Evolutionary conservation across 1,140 invertebrate species (phyloP).

Genomic region (Orussus abietinus): DNA sequence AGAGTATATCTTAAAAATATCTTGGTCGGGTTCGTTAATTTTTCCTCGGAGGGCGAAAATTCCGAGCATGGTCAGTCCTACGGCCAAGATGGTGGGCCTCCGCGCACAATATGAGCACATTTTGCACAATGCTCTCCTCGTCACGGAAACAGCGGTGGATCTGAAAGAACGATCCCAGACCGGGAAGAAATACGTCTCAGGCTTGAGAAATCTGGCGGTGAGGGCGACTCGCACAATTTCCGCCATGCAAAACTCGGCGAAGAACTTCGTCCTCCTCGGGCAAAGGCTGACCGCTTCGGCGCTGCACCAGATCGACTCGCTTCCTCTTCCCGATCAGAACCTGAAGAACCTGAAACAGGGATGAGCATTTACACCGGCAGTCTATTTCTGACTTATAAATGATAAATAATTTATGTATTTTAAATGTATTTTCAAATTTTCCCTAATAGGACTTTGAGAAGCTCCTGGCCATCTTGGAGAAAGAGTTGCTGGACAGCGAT

Average conservation of each 20-base stretch:
- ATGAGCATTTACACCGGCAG: no score
- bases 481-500: slow-evolving; percentile 26
- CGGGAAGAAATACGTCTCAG: slow-evolving; percentile 39
- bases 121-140: slow-evolving; percentile 36
- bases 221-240: slow-evolving; percentile 28
- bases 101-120: slow-evolving; percentile 27
- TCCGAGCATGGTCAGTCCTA: not conserved
- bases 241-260: slow-evolving; percentile 27
- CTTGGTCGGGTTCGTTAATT: no score
- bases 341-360: slow-evolving; percentile 23
- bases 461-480: slow-evolving; percentile 30
- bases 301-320: slow-evolving; percentile 9
- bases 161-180: slow-evolving; percentile 31
- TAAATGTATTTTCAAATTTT: no score
- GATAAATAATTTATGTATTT: no score
- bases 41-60: no score
- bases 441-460: no score
- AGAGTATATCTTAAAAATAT: no score
- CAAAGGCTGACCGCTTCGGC: slow-evolving; percentile 24
- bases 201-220: slow-evolving; percentile 30
- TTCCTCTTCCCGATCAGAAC: slow-evolving; percentile 5
- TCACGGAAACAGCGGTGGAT: slow-evolving; percentile 42
- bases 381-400: no score
- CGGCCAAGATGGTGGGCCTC: slow-evolving; percentile 6
- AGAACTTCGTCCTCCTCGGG: slow-evolving; percentile 30